Conservation (phyloP, 2,888 invertebrate genomes). For the Synergus gifuensis region DNA sequence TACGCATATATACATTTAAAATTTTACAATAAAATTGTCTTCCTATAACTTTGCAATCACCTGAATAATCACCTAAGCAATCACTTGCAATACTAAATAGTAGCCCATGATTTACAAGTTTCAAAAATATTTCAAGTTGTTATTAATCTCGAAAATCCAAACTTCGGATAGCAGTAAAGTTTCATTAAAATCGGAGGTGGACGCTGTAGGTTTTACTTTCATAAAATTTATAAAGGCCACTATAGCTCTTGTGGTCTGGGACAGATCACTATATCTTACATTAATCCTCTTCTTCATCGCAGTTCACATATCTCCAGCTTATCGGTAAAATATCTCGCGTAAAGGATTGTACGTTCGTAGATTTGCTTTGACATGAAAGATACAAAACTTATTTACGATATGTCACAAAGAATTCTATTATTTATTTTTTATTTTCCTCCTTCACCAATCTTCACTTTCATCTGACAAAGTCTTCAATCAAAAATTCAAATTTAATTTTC, state of each 20-base stretch:
- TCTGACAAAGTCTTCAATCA: background rate
- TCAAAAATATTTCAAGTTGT: background rate
- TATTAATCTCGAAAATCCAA: background rate
- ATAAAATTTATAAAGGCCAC: constrained; percentile 23
- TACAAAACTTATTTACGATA: background rate
- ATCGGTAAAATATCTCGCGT: constrained; percentile 22
- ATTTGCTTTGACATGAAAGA: constrained; percentile 19
- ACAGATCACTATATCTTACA: constrained; percentile 26
- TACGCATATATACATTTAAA: background rate
- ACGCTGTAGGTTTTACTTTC: background rate
- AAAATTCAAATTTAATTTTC: background rate
- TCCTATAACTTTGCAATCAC: no score
- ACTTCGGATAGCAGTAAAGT: background rate
- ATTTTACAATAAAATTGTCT: background rate
- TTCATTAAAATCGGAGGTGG: constrained; percentile 22
- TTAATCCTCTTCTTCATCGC: constrained; percentile 20
- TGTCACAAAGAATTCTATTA: background rate
- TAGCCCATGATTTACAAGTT: background rate
- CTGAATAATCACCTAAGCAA: no score
- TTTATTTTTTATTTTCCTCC: background rate
- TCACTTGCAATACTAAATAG: background rate
- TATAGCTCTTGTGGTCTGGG: constrained; percentile 7
- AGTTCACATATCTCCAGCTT: constrained; percentile 35
- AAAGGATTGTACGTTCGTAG: constrained; percentile 6
- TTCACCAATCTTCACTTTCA: background rate